Evolutionary conservation across 2,888 invertebrate species (phyloP).

Genomic region (Lamellibrachia columna): DNA sequence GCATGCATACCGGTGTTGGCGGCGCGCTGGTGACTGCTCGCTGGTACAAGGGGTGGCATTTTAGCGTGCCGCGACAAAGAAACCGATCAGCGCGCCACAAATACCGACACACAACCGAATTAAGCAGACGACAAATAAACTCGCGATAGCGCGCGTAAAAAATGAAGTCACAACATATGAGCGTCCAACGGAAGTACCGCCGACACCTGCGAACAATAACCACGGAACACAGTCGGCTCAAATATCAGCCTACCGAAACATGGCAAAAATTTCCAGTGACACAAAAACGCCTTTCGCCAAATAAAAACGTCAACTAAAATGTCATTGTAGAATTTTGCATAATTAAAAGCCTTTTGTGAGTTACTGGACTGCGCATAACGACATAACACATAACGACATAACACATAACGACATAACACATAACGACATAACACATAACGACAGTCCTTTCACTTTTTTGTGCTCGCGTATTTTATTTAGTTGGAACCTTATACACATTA

Average conservation of each 20-base stretch:
- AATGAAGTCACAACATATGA: neutral
- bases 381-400: neutral
- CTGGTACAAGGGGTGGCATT: neutral
- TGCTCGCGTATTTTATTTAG: too few species aligned
- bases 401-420: neutral
- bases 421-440: too few species aligned
- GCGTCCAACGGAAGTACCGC: neutral
- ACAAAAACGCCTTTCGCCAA: neutral
- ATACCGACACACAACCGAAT: conserved; percentile 5
- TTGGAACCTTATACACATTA: too few species aligned
- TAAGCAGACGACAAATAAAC: neutral
- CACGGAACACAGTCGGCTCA: neutral
- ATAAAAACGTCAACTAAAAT: neutral
- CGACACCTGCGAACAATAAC: neutral
- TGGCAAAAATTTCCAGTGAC: neutral
- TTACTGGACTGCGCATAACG: neutral
- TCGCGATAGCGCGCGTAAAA: neutral
- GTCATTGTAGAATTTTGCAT: neutral
- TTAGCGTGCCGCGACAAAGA: neutral
- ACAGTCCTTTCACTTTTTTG: too few species aligned
- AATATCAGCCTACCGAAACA: neutral
- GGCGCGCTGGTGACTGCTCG: neutral
- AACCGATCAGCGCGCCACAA: neutral
- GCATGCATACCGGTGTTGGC: neutral
- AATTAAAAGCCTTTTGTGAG: neutral